A percentile compares a stretch with the other conserved stretches of the same genome.
phyloP scores from a whole-genome alignment of 2,888 invertebrate genomes.

The Drosophila niveifrons region DNA sequence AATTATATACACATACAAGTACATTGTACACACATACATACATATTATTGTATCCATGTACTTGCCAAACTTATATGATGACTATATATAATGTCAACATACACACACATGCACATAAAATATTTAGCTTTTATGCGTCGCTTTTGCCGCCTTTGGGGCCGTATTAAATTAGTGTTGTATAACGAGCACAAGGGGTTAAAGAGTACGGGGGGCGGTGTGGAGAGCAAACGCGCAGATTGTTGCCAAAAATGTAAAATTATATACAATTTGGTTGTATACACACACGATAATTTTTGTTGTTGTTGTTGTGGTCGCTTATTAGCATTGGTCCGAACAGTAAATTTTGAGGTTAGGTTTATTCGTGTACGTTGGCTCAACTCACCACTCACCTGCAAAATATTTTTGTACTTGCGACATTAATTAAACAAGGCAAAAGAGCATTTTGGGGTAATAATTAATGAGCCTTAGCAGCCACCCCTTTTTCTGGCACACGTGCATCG shows the following conservation, averaged over 20 bases:
- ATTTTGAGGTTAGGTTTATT: slow-evolving; percentile 42
- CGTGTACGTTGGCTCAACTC: neutral
- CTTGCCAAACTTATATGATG: slow-evolving; percentile 70
- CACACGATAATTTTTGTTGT: slow-evolving; percentile 9
- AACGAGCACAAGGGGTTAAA: slow-evolving; percentile 48
- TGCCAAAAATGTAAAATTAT: slow-evolving; percentile 59
- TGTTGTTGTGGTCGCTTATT: slow-evolving; percentile 20
- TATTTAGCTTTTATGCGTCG: slow-evolving; percentile 74
- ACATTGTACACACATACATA: slow-evolving; percentile 28
- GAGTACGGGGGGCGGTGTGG: slow-evolving; percentile 5
- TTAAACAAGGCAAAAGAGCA: slow-evolving; percentile 22
- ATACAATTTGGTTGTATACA: slow-evolving; percentile 18
- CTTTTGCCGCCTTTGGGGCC: slow-evolving; percentile 61
- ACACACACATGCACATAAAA: slow-evolving; percentile 57
- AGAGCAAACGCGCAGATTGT: slow-evolving; percentile 34
- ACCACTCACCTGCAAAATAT: neutral
- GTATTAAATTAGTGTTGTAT: slow-evolving; percentile 76
- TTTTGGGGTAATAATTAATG: slow-evolving; percentile 47
- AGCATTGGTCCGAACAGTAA: slow-evolving; percentile 13
- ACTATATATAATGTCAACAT: slow-evolving; percentile 39
- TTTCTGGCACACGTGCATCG: slow-evolving; percentile 40
- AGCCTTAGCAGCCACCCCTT: slow-evolving; percentile 36
- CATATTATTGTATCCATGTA: slow-evolving; percentile 47
- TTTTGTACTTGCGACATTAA: slow-evolving; percentile 14
- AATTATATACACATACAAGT: slow-evolving; percentile 71